Evolutionary conservation across 1,140 invertebrate genomes (phyloP), one percentile per base, ranked within the genome.

Genomic region (Harpegnathos saltator): DNA sequence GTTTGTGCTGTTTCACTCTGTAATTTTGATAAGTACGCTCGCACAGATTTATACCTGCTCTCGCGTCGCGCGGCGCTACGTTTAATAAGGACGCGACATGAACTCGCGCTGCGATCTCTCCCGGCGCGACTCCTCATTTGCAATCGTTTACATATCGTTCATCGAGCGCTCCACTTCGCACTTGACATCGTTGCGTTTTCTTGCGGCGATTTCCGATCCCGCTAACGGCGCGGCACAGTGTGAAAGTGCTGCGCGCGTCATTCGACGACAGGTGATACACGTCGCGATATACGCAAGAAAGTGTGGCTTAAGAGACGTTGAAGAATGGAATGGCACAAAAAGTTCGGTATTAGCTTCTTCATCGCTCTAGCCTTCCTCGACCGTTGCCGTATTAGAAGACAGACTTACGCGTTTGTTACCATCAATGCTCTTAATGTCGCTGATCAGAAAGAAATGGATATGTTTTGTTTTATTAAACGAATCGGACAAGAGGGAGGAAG

Each of bases 181-280:
- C 19, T 54, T 22, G n/a, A 29, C 69, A 80, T 71, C 52, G 52
- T 59, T 68, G 52, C 38, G 56, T 33, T 81, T 75, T 77, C 61
- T 83, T 77, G 50, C 50, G 61, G 29, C 61, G 48, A 75, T 75
- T 50, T 24, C 33, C 33, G 44, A 66, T 72, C 66, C 54, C 14
- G 58, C 52, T 26, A 62, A 44, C 50, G 66, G 62, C 26, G 38
- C 50, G 26, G 56, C 29, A 4, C n/a, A 72, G 22, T 5, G 63
- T 58, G 56, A 54, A 62, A 48, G 44, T n/a, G 29, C 24, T 66
- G 65, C 84, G 58, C 74, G 72, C 38, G 38, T 48, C 59, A 48
- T 72, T 82, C 78, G 69, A 72, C 58, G 78, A 74, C 65, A 80
- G 65, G 65, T 80, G 75, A 80, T 69, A 56, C 75, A 68, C 65